Evolutionary conservation across 30 jellyfish, hydroid and myxozoan species (phyloP).

Genomic region (Rhopilema esculentum): DNA sequence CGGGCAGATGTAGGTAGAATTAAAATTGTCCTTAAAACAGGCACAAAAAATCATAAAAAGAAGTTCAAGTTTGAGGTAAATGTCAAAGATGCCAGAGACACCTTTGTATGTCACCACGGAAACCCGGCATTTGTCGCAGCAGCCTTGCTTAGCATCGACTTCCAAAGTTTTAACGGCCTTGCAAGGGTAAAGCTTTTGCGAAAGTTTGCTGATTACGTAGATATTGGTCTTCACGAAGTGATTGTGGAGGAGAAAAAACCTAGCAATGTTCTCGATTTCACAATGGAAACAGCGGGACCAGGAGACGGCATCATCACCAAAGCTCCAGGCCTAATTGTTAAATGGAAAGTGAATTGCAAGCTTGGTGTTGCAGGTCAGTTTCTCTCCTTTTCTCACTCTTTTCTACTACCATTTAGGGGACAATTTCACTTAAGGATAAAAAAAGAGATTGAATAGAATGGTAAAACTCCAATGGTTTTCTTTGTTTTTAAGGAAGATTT

Average conservation of each 20-base stretch:
- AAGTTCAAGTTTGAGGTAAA: conserved; percentile 46
- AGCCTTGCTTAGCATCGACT: conserved; percentile 74
- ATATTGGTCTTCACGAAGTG: conserved; percentile 61
- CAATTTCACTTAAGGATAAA: too few relatives aligned
- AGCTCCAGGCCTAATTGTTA: conserved; percentile 74
- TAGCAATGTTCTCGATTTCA: conserved; percentile 31
- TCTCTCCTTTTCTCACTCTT: too few relatives aligned
- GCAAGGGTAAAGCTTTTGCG: conserved; percentile 64
- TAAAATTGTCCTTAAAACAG: conserved; percentile 54
- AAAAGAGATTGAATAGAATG: too few relatives aligned
- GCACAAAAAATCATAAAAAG: conserved; percentile 18
- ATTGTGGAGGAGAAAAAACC: conserved; percentile 68
- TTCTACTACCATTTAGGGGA: too few relatives aligned
- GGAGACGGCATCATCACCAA: conserved; percentile 76
- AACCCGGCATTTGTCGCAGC: conserved; percentile 76
- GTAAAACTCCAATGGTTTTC: too few relatives aligned
- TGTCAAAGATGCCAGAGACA: conserved; percentile 34
- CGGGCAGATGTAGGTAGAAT: conserved; percentile 54
- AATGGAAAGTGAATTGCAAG: conserved; percentile 87
- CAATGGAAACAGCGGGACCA: conserved; percentile 90
- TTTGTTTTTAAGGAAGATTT: too few relatives aligned
- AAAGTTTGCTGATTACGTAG: conserved; percentile 73
- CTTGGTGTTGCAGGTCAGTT: conserved; percentile 77
- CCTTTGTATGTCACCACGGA: conserved; percentile 50
- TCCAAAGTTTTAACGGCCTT: conserved; percentile 41